Conservation (phyloP, 2,797 vertebrate genomes). For the Coracias cyanogaster region DNA sequence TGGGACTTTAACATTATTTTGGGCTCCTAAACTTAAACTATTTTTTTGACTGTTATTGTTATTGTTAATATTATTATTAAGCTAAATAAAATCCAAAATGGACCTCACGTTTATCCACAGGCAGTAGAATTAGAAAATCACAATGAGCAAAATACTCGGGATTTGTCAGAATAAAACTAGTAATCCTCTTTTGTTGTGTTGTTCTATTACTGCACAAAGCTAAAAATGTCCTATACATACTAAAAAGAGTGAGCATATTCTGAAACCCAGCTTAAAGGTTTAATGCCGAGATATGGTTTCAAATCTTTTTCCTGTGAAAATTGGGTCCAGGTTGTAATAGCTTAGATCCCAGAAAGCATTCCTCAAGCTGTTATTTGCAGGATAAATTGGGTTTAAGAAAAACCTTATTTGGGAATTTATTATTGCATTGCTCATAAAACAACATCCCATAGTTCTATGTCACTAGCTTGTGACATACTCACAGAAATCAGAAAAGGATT, state of each 20-base stretch:
- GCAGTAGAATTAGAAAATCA: not conserved
- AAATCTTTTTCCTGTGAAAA: constrained; percentile 1
- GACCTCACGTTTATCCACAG: not conserved
- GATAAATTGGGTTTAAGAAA: constrained; percentile 2
- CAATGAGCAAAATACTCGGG: not conserved
- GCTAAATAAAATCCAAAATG: not conserved
- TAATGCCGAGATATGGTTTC: not conserved
- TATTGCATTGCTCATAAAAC: constrained; percentile 40
- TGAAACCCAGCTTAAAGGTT: constrained; percentile 26
- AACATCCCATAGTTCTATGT: constrained; percentile 8
- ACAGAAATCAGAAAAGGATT: constrained; percentile 39
- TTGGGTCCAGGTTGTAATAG: not conserved
- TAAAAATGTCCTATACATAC: not conserved
- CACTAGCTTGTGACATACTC: not conserved
- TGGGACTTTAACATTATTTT: not conserved
- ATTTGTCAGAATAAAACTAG: not conserved
- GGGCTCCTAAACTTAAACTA: not conserved
- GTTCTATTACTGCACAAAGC: not conserved
- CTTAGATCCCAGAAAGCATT: not conserved
- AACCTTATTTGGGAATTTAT: constrained; percentile 13
- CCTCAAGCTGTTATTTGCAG: constrained; percentile 11
- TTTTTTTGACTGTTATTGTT: not conserved
- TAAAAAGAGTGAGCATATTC: not conserved
- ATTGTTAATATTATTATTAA: not conserved
- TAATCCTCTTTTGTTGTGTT: not conserved